Conservation (phyloP, 2,113 vertebrate genomes). For the Alectura lathami region DNA sequence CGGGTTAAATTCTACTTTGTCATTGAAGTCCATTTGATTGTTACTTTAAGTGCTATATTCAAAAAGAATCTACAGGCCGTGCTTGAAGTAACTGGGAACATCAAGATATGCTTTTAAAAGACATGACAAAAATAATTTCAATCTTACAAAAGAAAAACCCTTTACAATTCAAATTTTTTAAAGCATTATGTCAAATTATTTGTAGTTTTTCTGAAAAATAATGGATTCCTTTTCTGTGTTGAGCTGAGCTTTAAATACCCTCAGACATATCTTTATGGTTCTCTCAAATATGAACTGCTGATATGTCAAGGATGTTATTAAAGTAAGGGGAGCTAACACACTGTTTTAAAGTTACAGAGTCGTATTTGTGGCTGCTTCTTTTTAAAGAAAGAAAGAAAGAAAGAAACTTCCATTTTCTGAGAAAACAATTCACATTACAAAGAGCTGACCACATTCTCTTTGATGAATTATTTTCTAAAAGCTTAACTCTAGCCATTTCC, state of each 20-base stretch:
- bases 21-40: neutral
- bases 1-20: neutral
- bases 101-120: neutral
- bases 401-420: neutral
- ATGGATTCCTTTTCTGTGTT: constrained; percentile 40
- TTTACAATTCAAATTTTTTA: constrained; percentile 13
- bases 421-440: neutral
- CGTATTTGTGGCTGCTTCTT: neutral
- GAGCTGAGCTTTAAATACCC: constrained; percentile 45
- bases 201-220: constrained; percentile 49
- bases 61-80: neutral
- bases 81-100: neutral
- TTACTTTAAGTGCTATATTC: neutral
- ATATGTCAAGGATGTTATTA: constrained; percentile 25
- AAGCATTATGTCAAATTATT: constrained; percentile 55
- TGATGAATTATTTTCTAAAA: neutral
- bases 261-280: constrained; percentile 23
- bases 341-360: neutral
- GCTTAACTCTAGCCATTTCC: neutral
- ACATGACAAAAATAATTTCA: constrained; percentile 49
- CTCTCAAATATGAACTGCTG: constrained; percentile 23
- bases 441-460: neutral
- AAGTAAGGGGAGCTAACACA: constrained; percentile 1
- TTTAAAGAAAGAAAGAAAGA: neutral
- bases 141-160: constrained; percentile 39